Conservation (phyloP, 1,140 invertebrate species). For the Diuraphis noxia region DNA sequence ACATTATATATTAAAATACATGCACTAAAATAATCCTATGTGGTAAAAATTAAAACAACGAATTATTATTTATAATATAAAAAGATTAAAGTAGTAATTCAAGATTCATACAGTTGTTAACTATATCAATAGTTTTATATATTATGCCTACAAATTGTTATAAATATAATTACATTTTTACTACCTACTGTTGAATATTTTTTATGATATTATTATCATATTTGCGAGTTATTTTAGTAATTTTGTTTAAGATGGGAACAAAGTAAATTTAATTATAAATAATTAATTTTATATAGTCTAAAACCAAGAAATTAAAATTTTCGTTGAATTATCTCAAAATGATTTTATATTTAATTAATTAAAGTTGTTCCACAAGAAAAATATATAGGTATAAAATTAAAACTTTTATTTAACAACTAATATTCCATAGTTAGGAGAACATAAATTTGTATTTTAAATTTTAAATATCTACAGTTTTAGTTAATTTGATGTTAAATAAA, state of each 20-base stretch:
- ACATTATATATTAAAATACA: no score
- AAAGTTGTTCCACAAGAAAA: not conserved
- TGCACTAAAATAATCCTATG: no score
- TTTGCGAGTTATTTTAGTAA: not conserved
- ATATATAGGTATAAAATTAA: not conserved
- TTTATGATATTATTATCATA: not conserved
- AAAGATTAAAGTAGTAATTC: not conserved
- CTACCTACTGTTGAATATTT: not conserved
- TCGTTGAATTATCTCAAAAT: not conserved
- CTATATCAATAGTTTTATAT: not conserved
- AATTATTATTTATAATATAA: no score
- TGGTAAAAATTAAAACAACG: no score
- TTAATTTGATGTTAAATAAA: not conserved
- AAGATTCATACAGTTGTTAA: not conserved
- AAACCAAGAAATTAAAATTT: not conserved
- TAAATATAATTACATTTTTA: not conserved
- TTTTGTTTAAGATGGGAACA: not conserved
- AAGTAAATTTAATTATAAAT: not conserved
- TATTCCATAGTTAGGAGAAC: not conserved
- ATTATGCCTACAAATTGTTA: not conserved
- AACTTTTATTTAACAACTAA: not conserved
- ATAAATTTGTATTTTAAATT: not conserved
- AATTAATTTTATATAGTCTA: not conserved
- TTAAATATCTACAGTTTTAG: not conserved
- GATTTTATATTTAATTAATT: not conserved